A percentile compares a stretch with the other conserved stretches of the same genome.
These are phyloP conservation scores for Watsonalla binaria DNA, from an alignment of 2,888 invertebrate genomes.

Conservation along the genomic window DNA sequence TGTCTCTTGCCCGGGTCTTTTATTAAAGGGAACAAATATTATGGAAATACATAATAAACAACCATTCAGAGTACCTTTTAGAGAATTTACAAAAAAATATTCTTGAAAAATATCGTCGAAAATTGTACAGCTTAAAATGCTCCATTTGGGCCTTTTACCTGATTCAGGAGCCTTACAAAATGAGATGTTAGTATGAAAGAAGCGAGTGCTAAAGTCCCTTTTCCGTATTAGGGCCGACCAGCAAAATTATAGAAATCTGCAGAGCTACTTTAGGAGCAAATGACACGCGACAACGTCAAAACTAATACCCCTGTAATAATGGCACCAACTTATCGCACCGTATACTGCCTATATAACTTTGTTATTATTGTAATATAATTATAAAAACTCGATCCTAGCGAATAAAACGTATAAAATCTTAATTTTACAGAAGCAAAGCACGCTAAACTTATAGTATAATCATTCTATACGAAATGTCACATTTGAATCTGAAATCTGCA, in stretches of 20 bases:
- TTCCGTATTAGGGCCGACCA: constrained; percentile 2
- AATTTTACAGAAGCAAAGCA: constrained; percentile 77
- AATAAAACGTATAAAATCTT: constrained; percentile 76
- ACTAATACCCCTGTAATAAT: constrained; percentile 78
- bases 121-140: background rate
- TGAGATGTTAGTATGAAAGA: background rate
- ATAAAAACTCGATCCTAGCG: constrained; percentile 70
- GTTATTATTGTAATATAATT: constrained; percentile 70
- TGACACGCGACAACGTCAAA: constrained; percentile 53
- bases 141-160: background rate
- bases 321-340: constrained; percentile 79
- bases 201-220: background rate
- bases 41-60: too few relatives aligned
- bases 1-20: too few relatives aligned
- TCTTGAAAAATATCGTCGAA: background rate
- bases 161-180: background rate
- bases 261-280: constrained; percentile 46
- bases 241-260: constrained; percentile 14
- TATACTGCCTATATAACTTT: constrained; percentile 78
- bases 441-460: constrained; percentile 76
- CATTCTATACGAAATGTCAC: constrained; percentile 66
- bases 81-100: too few relatives aligned
- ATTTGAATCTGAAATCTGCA: constrained; percentile 63
- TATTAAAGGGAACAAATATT: too few relatives aligned
- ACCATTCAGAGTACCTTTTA: too few relatives aligned